A percentile compares a stretch with the other conserved stretches of the same genome.
These are phyloP conservation scores for Ditylenchus weischeri DNA, from an alignment of 2,888 invertebrate species.

Conservation along the genomic window DNA sequence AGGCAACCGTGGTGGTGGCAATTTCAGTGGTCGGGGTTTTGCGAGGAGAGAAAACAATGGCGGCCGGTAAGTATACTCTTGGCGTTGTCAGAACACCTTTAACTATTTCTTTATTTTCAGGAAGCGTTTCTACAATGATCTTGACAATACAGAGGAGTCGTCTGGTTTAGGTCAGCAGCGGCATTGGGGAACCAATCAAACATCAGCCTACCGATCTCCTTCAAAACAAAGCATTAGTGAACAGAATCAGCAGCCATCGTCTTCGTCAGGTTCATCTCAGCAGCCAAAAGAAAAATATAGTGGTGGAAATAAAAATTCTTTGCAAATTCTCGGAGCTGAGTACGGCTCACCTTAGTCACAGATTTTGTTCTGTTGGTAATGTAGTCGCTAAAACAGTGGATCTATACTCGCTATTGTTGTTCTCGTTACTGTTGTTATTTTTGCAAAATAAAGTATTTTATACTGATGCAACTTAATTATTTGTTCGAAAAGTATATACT, in stretches of 20 bases:
- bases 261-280: not conserved
- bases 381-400: too few species aligned
- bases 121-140: not conserved
- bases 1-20: too few species aligned
- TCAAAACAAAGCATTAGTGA: not conserved
- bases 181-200: slow-evolving; percentile 1
- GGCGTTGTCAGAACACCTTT: too few species aligned
- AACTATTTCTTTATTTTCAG: not conserved
- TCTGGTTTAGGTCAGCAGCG: not conserved
- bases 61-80: too few species aligned
- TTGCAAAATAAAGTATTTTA: not conserved
- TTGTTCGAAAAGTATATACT: too few species aligned
- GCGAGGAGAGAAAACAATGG: too few species aligned
- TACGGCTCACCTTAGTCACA: slow-evolving; percentile 1
- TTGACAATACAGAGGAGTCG: not conserved
- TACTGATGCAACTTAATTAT: too few species aligned
- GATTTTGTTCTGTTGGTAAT: too few species aligned
- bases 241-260: not conserved
- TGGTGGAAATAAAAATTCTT: not conserved
- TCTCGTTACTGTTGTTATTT: slow-evolving; percentile 1
- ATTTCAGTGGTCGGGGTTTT: too few species aligned
- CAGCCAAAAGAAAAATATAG: not conserved
- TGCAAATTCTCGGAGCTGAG: slow-evolving; percentile 5
- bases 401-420: not conserved
- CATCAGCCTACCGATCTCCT: not conserved